Base-by-base conservation (phyloP, 2,888 invertebrate species). In the Apodemia mormo region DNA sequence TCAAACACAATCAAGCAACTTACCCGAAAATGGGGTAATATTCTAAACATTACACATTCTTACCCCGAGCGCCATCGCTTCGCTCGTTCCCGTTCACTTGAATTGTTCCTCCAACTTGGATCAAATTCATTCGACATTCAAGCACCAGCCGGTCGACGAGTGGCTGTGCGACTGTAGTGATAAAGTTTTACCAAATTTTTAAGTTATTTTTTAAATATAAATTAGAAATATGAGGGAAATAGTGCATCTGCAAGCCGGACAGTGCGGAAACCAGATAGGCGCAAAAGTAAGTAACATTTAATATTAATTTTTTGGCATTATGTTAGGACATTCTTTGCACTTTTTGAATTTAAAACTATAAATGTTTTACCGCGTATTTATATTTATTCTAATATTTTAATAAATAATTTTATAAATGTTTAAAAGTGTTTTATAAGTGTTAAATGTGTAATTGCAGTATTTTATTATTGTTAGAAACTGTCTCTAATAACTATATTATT, bases 261-360 rank as follows among this genome's bases (percentile, higher is more conserved):
- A 97, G 90, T 97, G 97, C 92, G 97, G 97, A 70, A 97, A 97
- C 94, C 97, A 97, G 93, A 97, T 97, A 80, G 97, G 97, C 81
- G 92, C 94, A 65, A 94, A 93, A 87, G 94, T 94, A 76, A 89
- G 92, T 90, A 68, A 67, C 58, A 33, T 70, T 54, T 65, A 65
- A 64, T 30, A 45, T 37, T 40, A 67, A 37, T 22, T 49, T 58
- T 45, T 66, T 65, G 52, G 22, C 54, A 40, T 33, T 49, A 64
- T 52, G 37, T 45, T 37, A 37, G 29, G 33, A 45, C 4, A 49
- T 29, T 40, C n/a, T 61, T 68, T 61, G 45, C 45, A 3, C 9
- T 40, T 40, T 9, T 2, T 40, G 40, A 40, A 40, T 40, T 40
- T 40, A 40, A 40, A 40, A 40, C 8, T 40, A 40, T 40, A 40